Percentiles rank a stretch among this genome's conserved stretches.
Evolutionary conservation across 2,888 invertebrate species (phyloP).

Genomic region (Itoplectis maculator): DNA sequence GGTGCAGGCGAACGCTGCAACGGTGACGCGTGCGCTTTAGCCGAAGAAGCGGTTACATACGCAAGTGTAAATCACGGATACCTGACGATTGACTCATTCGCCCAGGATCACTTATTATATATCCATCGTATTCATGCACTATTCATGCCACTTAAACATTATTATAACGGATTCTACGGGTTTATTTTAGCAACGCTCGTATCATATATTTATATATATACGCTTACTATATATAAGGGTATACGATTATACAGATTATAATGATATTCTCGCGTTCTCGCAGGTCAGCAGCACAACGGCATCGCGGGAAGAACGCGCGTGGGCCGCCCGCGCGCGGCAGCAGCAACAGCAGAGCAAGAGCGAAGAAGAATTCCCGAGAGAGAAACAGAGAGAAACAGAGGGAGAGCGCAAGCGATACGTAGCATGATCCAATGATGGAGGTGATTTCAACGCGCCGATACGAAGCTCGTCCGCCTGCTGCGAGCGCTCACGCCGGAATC

Average conservation of each 20-base stretch:
- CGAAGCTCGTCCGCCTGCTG: slow-evolving; percentile 81
- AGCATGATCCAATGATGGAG: slow-evolving; percentile 78
- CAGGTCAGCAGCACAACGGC: slow-evolving; percentile 53
- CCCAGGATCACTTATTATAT: slow-evolving; percentile 2
- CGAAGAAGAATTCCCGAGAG: slow-evolving; percentile 30
- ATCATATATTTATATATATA: slow-evolving; percentile 8
- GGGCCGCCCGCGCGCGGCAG: slow-evolving; percentile 45
- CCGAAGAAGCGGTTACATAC: slow-evolving; percentile 1
- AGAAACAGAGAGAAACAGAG: too few relatives aligned
- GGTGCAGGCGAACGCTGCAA: neutral
- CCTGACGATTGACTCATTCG: slow-evolving; percentile 47
- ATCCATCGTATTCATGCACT: slow-evolving; percentile 26
- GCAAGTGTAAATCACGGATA: slow-evolving; percentile 21
- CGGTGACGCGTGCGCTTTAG: slow-evolving; percentile 3
- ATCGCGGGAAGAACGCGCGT: slow-evolving; percentile 53
- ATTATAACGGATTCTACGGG: slow-evolving; percentile 9
- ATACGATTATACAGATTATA: slow-evolving; percentile 33
- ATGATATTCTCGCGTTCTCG: slow-evolving; percentile 43
- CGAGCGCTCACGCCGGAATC: slow-evolving; percentile 77
- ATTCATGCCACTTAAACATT: slow-evolving; percentile 26
- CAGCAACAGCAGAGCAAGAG: too few relatives aligned
- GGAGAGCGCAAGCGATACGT: slow-evolving; percentile 58
- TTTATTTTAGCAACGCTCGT: neutral
- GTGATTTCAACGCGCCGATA: slow-evolving; percentile 83
- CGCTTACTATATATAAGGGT: slow-evolving; percentile 20